Percentiles rank a stretch among this genome's conserved stretches.
Evolutionary conservation across 2,797 vertebrate species (phyloP).

Genomic region (Anolis apletophallus): DNA sequence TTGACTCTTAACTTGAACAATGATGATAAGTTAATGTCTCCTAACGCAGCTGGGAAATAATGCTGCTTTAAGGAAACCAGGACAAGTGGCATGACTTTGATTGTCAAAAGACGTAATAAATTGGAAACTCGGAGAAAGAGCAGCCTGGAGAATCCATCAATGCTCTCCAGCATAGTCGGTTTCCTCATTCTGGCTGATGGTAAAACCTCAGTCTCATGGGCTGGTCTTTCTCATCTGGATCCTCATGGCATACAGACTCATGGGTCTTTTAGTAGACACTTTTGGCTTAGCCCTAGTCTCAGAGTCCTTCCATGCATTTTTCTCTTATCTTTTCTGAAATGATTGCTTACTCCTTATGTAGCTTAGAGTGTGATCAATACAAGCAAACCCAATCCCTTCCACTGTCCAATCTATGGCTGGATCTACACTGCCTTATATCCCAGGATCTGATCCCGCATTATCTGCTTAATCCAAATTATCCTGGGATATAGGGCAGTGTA

Average conservation of each 20-base stretch:
- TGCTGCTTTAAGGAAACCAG: background rate
- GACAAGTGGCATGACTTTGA: background rate
- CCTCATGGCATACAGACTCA: background rate
- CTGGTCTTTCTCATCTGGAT: background rate
- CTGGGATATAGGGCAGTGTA: too few species aligned
- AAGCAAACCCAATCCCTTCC: background rate
- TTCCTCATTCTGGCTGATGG: background rate
- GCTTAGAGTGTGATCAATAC: background rate
- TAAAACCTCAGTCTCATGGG: background rate
- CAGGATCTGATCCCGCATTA: too few species aligned
- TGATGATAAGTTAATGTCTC: background rate
- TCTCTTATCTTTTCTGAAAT: background rate
- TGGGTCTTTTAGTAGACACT: background rate
- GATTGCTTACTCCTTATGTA: background rate
- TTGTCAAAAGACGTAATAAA: background rate
- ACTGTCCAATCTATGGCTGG: background rate
- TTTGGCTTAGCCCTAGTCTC: background rate
- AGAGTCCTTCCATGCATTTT: background rate
- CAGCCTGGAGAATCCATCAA: background rate
- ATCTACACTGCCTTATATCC: too few species aligned
- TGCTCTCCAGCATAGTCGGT: background rate
- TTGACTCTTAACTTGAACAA: background rate
- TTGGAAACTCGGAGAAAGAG: background rate
- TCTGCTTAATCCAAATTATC: too few species aligned
- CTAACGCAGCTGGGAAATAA: background rate